phyloP scores from a whole-genome alignment of 2,113 vertebrate genomes.

The Antechinus stuartii region DNA sequence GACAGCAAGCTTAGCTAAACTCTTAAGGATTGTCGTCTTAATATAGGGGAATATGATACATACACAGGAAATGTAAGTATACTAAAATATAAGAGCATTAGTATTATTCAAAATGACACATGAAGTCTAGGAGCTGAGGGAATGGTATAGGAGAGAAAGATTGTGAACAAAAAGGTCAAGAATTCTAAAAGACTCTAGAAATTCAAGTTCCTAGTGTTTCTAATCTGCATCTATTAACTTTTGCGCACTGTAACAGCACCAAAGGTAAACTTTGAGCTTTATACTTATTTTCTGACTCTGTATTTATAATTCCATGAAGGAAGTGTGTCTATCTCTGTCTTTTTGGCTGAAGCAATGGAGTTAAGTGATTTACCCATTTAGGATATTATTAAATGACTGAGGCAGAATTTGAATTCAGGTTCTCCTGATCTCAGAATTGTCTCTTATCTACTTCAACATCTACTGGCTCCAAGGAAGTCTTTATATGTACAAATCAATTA shows the following conservation, averaged over 20 bases:
- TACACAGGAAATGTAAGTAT: background rate
- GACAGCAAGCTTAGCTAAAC: background rate
- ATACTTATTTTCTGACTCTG: background rate
- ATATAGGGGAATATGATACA: background rate
- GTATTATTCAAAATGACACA: background rate
- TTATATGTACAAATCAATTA: background rate
- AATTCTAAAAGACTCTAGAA: background rate
- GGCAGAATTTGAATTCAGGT: no score
- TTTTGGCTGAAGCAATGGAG: no score
- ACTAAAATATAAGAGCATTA: background rate
- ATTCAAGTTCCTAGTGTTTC: background rate
- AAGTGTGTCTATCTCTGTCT: background rate
- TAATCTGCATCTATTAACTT: background rate
- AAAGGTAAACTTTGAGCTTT: background rate
- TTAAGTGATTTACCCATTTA: no score
- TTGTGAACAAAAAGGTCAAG: background rate
- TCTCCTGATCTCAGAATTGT: no score
- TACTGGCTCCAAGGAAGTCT: background rate
- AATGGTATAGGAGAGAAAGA: background rate
- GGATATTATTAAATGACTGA: no score
- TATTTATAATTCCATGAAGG: conserved; percentile 7
- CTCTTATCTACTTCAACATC: no score
- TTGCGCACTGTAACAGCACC: background rate
- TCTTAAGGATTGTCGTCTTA: background rate
- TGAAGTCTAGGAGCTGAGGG: background rate